Base-by-base conservation (phyloP, 1,140 invertebrate genomes). In the Teleopsis dalmanni region DNA sequence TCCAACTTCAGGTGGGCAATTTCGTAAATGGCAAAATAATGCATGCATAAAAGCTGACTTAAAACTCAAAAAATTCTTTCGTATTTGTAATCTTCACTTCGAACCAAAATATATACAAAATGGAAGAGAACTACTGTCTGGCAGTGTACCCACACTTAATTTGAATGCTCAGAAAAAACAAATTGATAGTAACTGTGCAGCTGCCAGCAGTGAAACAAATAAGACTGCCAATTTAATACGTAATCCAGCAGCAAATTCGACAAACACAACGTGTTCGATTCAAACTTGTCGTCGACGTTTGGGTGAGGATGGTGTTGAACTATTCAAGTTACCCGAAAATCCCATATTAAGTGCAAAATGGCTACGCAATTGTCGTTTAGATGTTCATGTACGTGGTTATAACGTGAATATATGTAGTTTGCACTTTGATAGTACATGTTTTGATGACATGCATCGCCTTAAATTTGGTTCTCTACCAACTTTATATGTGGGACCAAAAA, bases 1-100 rank as follows among this genome's bases (percentile, higher is more conserved):
- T 11, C 62, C 62, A 18, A 50, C 48, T 1, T 50, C 57, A 1
- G 21, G 33, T 25, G 54, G 57, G 2, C 51, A 54, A 3, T 45
- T 61, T 21, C 18, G 53, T 1, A 65, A 65, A 41, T 65, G 62
- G 62, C 55, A 59, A 52, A 55, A 65, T 38, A 65, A 65, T 37
- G 58, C 57, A 1, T 63, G 65, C 33, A 53, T 66, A 5, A 37
- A 53, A 11, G 57, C 57, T 33, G 53, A 60, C 21, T 43, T 23
- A 7, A 59, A 50, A n/a, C 55, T 40, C n/a, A 47, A 49, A 11
- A 62, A 62, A 62, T 62, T 59, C 2, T 65, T 57, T 36, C 59
- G 62, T 35, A 61, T 65, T 11, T 65, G 62, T 31, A 63, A 62
- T 14, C 50, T 54, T 27, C 62, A 65, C 23, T 65, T 65, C 13